Conservation (phyloP, 2,888 invertebrate genomes). For the Netelia inedita region DNA sequence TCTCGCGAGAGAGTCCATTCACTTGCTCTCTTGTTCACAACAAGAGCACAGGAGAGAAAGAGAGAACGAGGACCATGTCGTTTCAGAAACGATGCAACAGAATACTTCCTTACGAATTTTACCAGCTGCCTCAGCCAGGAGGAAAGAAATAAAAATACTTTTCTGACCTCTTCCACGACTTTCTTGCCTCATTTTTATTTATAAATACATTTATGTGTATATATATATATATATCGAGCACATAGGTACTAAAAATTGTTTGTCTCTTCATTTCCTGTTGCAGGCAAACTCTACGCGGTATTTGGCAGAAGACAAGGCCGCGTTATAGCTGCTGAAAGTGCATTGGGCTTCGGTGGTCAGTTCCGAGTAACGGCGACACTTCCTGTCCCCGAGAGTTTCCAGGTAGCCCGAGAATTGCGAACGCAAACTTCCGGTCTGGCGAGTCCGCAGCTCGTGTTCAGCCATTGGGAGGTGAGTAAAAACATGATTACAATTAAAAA, state of each 20-base stretch:
- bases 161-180: conserved; percentile 16
- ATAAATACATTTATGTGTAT: neutral
- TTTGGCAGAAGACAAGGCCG: conserved; percentile 95
- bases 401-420: conserved; percentile 96
- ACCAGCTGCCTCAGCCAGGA: neutral
- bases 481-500: no score
- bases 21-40: conserved; percentile 7
- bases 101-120: conserved; percentile 9
- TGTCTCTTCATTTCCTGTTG: conserved; percentile 72
- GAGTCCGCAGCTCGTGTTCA: conserved; percentile 97
- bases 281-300: conserved; percentile 96
- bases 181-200: conserved; percentile 17
- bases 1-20: conserved; percentile 3
- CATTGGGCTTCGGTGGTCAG: conserved; percentile 94
- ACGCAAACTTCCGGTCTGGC: conserved; percentile 98
- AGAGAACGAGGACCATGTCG: neutral
- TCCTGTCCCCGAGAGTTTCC: conserved; percentile 98
- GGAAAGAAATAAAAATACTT: conserved; percentile 48
- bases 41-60: neutral
- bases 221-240: no score
- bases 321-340: conserved; percentile 95
- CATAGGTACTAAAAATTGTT: no score
- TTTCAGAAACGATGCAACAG: conserved; percentile 21
- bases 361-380: conserved; percentile 96
- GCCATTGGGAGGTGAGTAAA: conserved; percentile 97